phyloP scores from a whole-genome alignment of 92 coral and sea anemone species.

The Palythoa heliodiscus region DNA sequence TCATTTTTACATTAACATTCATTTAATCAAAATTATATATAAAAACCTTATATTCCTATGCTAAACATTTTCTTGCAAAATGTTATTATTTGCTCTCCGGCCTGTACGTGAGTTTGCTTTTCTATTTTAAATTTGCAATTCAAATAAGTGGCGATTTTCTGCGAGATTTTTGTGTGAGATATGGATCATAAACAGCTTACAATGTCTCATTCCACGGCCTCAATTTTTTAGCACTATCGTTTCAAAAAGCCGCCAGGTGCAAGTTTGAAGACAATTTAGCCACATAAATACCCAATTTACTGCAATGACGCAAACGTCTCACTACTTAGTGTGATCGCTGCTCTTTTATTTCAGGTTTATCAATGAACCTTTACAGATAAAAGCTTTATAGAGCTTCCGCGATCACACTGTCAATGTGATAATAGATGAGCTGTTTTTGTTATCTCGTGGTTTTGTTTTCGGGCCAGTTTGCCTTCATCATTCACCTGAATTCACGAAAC shows the following conservation, averaged over 20 bases:
- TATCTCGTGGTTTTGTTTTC: conserved; percentile 10
- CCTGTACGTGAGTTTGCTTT: no score
- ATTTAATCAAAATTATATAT: no score
- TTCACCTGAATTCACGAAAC: conserved; percentile 22
- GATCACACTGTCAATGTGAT: neutral
- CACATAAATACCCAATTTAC: neutral
- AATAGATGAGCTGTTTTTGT: neutral
- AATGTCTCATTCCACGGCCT: neutral
- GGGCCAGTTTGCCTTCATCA: neutral
- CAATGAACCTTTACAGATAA: neutral
- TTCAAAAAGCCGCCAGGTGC: neutral
- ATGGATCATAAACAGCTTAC: conserved; percentile 1
- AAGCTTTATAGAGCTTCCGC: neutral
- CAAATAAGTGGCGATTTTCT: conserved; percentile 4
- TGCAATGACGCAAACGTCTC: neutral
- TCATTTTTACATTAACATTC: no score
- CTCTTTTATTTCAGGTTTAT: conserved; percentile 6
- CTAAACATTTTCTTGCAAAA: no score
- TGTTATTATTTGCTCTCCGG: no score
- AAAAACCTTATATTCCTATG: no score
- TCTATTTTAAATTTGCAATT: conserved; percentile 22
- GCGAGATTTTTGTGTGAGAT: neutral
- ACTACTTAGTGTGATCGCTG: neutral
- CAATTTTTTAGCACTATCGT: neutral
- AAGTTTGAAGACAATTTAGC: neutral